phyloP scores from a whole-genome alignment of 2,888 invertebrate genomes.

The Andrena fulva region DNA sequence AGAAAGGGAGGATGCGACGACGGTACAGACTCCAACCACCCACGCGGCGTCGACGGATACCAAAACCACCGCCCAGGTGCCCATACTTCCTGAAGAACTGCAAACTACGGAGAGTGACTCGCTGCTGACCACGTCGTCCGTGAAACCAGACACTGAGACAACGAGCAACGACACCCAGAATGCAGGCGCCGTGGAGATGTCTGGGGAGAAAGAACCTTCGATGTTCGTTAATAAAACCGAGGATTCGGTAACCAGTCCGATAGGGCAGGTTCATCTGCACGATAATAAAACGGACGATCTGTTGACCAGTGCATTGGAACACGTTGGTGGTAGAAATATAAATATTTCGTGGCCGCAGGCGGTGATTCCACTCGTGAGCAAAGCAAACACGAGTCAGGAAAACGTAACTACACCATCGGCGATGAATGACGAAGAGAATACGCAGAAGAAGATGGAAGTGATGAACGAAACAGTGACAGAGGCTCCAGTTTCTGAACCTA shows the following conservation, averaged over 20 bases:
- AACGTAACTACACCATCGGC: not conserved
- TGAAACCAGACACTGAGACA: constrained; percentile 33
- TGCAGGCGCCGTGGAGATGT: not conserved
- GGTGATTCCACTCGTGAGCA: not conserved
- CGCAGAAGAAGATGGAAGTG: not conserved
- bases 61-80: constrained; percentile 81
- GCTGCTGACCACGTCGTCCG: constrained; percentile 72
- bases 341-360: not conserved
- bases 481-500: constrained; percentile 19
- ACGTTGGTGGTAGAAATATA: not conserved
- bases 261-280: not conserved
- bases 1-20: constrained; percentile 62
- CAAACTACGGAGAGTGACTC: constrained; percentile 80
- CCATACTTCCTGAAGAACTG: constrained; percentile 82
- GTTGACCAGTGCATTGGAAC: constrained; percentile 1
- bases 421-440: not conserved
- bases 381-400: not conserved
- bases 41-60: constrained; percentile 70
- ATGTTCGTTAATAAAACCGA: not conserved
- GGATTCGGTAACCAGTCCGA: not conserved
- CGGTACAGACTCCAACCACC: constrained; percentile 57
- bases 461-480: constrained; percentile 35
- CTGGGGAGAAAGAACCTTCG: not conserved
- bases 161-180: not conserved
- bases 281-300: not conserved